These are phyloP conservation scores for Psettodes erumei DNA, from an alignment of 2,113 vertebrate genomes.

Conservation along the genomic window DNA sequence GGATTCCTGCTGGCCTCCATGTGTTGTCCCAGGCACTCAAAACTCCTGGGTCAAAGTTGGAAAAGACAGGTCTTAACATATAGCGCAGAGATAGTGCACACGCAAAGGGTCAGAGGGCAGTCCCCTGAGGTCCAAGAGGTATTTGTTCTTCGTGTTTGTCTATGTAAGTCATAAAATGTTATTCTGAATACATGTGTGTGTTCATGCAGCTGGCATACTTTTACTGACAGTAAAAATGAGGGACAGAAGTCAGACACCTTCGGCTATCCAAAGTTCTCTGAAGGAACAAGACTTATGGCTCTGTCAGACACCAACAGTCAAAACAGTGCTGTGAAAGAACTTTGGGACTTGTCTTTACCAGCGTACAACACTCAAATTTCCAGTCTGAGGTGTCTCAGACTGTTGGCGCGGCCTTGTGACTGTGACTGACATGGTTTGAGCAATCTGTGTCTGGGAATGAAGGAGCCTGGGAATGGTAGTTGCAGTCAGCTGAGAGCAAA, in stretches of 20 bases:
- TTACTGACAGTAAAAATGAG: conserved; percentile 35
- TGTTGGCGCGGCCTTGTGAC: neutral
- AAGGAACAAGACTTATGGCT: conserved; percentile 11
- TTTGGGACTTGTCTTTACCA: conserved; percentile 2
- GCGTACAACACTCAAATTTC: neutral
- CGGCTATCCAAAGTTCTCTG: conserved; percentile 9
- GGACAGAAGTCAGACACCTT: conserved; percentile 16
- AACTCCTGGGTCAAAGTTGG: conserved; percentile 64
- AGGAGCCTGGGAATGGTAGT: neutral
- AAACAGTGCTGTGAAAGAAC: conserved; percentile 23
- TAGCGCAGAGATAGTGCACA: conserved; percentile 63
- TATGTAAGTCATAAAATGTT: conserved; percentile 55
- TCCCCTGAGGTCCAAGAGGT: conserved; percentile 41
- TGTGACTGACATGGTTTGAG: conserved; percentile 14
- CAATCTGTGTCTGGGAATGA: conserved; percentile 19
- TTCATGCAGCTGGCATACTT: conserved; percentile 21
- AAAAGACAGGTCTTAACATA: conserved; percentile 69
- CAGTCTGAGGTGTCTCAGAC: neutral
- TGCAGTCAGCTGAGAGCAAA: conserved; percentile 3
- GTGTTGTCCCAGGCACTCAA: conserved; percentile 59
- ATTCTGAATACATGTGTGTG: conserved; percentile 28
- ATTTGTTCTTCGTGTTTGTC: conserved; percentile 62
- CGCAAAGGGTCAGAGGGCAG: conserved; percentile 71
- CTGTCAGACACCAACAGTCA: conserved; percentile 7
- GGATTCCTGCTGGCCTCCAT: conserved; percentile 65